Evolutionary conservation across 2,797 vertebrate species (phyloP).

Genomic region (Emys orbicularis): DNA sequence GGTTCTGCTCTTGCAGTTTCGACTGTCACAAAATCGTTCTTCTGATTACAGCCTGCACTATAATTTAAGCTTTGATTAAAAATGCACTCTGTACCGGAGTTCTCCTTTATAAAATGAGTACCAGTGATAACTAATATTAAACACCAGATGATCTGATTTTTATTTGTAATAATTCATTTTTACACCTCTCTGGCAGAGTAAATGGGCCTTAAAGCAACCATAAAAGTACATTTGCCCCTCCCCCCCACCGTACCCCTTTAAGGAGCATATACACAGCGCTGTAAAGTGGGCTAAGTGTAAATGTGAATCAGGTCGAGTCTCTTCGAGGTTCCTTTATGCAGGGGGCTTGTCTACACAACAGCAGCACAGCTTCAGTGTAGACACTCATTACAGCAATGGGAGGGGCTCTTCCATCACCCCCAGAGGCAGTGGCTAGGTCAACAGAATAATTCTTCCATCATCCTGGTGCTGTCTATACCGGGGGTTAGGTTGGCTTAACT

Average conservation of each 20-base stretch:
- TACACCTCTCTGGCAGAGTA: neutral
- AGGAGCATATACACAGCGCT: neutral
- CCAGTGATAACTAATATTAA: conserved; percentile 13
- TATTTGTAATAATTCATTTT: neutral
- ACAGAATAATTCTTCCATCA: neutral
- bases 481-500: too few relatives aligned
- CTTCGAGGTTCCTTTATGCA: neutral
- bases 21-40: conserved; percentile 3
- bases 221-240: neutral
- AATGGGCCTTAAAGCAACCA: neutral
- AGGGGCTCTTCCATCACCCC: neutral
- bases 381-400: rapidly evolving
- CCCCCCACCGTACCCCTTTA: rapidly evolving
- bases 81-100: neutral
- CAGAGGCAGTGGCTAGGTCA: neutral
- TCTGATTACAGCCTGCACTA: conserved; percentile 10
- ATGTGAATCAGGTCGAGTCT: neutral
- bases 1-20: neutral
- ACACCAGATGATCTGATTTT: neutral
- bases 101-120: neutral
- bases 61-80: conserved; percentile 51
- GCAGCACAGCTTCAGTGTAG: neutral
- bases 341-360: neutral
- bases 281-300: neutral
- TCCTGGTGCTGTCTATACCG: too few relatives aligned